phyloP scores from a whole-genome alignment of 2,888 invertebrate genomes.

The Alviniconcha strummeri region DNA sequence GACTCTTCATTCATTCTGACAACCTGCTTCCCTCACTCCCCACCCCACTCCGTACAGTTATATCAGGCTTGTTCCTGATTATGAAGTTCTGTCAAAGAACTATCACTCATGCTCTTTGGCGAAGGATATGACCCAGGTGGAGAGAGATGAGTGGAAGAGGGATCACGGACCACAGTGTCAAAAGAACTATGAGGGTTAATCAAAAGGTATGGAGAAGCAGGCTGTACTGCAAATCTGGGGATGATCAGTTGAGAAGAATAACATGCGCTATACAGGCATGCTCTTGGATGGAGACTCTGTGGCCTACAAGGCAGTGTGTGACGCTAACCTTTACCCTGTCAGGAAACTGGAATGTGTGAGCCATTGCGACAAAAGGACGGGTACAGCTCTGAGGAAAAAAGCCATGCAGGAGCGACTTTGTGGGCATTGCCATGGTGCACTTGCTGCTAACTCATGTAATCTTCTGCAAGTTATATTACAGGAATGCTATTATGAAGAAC shows the following conservation, averaged over 20 bases:
- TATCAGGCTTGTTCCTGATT: slow-evolving; percentile 8
- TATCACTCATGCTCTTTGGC: neutral
- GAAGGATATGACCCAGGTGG: no score
- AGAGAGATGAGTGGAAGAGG: no score
- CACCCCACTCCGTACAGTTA: no score
- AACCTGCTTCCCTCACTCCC: no score
- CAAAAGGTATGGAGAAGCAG: neutral
- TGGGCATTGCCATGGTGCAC: neutral
- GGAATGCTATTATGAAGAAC: neutral
- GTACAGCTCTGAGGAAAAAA: neutral
- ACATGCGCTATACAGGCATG: neutral
- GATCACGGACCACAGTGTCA: no score
- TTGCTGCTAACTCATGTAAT: neutral
- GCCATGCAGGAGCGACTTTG: neutral
- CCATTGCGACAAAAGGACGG: neutral
- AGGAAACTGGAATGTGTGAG: slow-evolving; percentile 1
- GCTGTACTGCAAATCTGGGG: neutral
- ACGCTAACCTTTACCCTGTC: neutral
- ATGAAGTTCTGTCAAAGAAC: slow-evolving; percentile 10
- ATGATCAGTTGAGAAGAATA: neutral
- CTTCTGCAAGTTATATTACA: neutral
- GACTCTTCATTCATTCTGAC: no score
- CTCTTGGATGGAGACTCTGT: neutral
- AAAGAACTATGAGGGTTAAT: neutral
- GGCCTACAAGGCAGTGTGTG: neutral